These are phyloP conservation scores for Mesocentrotus franciscanus DNA, from an alignment of 53 echinoderm and acorn worm genomes.

Conservation along the genomic window DNA sequence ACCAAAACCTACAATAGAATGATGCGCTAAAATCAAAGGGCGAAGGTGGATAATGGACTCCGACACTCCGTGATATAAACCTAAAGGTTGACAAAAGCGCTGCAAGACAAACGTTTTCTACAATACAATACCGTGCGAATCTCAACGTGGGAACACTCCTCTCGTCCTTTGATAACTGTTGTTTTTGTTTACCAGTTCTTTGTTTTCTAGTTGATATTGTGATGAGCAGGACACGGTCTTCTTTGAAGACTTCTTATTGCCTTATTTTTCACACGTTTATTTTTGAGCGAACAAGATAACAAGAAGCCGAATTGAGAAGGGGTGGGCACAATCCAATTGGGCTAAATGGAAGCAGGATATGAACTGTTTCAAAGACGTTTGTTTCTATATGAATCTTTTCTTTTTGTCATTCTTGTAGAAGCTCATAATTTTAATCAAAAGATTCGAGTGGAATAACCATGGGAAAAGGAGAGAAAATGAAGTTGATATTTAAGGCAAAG, in stretches of 20 bases:
- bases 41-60: not conserved
- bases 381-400: too few species aligned
- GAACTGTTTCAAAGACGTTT: too few species aligned
- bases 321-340: not conserved
- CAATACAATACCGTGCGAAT: not conserved
- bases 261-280: not conserved
- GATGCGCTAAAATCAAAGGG: not conserved
- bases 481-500: too few species aligned
- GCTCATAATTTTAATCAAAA: too few species aligned
- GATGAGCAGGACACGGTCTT: not conserved
- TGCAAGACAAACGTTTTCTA: not conserved
- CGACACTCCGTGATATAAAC: not conserved
- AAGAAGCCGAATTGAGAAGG: not conserved
- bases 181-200: not conserved
- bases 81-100: not conserved
- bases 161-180: not conserved
- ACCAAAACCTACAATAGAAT: not conserved
- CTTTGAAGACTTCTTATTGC: not conserved
- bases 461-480: too few species aligned
- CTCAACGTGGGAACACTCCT: not conserved
- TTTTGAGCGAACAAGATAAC: not conserved
- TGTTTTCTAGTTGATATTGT: not conserved
- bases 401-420: too few species aligned
- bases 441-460: too few species aligned
- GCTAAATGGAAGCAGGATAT: too few species aligned